phyloP scores from a whole-genome alignment of 1,140 invertebrate species.

The Aradophagus sp. region DNA sequence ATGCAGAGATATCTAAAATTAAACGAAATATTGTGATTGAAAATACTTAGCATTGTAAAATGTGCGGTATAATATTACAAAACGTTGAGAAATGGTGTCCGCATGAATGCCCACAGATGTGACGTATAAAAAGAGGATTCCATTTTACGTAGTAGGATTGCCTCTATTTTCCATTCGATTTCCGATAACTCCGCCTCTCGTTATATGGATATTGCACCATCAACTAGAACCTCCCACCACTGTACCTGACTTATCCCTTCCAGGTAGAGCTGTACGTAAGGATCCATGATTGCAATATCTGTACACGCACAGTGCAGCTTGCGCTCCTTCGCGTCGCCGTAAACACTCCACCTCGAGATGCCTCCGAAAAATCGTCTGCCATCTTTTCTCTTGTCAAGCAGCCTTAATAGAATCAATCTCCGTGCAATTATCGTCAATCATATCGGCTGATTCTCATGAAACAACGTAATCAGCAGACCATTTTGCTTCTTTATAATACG shows the following conservation, averaged over 20 bases:
- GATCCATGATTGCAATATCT: conserved; percentile 25
- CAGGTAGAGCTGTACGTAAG: conserved; percentile 27
- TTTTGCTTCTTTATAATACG: too few species aligned
- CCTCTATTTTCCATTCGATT: conserved; percentile 53
- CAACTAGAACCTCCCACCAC: conserved; percentile 43
- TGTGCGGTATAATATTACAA: too few species aligned
- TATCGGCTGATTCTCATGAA: conserved; percentile 7
- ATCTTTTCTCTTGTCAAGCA: conserved; percentile 8
- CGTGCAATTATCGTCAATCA: conserved; percentile 14
- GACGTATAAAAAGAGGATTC: conserved; percentile 15
- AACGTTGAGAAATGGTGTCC: too few species aligned
- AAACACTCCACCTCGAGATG: not conserved
- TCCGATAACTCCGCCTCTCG: conserved; percentile 52
- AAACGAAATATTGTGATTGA: too few species aligned
- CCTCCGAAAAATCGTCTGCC: not conserved
- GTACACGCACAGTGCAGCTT: conserved; percentile 1
- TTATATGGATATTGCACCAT: conserved; percentile 49
- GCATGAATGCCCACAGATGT: not conserved
- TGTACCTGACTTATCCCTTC: conserved; percentile 40
- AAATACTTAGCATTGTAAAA: too few species aligned
- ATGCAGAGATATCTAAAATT: too few species aligned
- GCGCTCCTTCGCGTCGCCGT: not conserved
- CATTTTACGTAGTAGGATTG: conserved; percentile 41
- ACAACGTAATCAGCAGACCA: conserved; percentile 4
- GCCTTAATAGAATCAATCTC: conserved; percentile 11